phyloP scores from a whole-genome alignment of 2,797 vertebrate genomes.

The Danionella dracula region DNA sequence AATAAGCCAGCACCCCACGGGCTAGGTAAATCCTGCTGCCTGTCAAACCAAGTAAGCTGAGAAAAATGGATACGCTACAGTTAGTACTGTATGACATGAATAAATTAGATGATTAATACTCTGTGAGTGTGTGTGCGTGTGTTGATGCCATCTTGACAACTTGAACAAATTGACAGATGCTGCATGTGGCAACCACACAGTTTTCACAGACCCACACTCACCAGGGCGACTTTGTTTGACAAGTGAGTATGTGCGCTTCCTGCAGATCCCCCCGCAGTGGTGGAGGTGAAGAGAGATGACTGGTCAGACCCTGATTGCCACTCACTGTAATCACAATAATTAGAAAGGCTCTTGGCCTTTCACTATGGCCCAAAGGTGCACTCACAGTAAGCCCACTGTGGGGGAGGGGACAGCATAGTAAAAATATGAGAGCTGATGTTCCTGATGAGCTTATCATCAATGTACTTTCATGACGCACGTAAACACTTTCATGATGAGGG shows the following conservation, averaged over 20 bases:
- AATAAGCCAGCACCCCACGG: neutral
- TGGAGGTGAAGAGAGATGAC: conserved; percentile 30
- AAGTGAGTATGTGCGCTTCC: neutral
- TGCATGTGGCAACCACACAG: neutral
- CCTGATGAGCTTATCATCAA: neutral
- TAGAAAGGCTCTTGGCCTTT: conserved; percentile 40
- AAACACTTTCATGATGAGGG: neutral
- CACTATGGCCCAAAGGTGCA: conserved; percentile 15
- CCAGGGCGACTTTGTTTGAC: neutral
- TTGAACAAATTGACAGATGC: conserved; percentile 13
- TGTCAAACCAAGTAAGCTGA: neutral
- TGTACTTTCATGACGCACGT: neutral
- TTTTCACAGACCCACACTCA: neutral
- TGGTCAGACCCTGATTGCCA: conserved; percentile 43
- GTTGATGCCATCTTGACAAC: neutral
- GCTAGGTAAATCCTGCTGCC: conserved; percentile 2
- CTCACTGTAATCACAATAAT: conserved; percentile 40
- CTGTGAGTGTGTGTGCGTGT: neutral
- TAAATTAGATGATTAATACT: conserved; percentile 24
- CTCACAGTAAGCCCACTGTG: conserved; percentile 17
- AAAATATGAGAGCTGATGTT: neutral
- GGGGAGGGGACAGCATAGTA: neutral
- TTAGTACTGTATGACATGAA: conserved; percentile 7
- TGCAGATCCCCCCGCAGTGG: conserved; percentile 10
- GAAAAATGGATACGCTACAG: neutral